Percentiles rank a stretch among this genome's conserved stretches.
Conservation (phyloP, 2,888 invertebrate genomes). For the Acanthopleura granulata region DNA sequence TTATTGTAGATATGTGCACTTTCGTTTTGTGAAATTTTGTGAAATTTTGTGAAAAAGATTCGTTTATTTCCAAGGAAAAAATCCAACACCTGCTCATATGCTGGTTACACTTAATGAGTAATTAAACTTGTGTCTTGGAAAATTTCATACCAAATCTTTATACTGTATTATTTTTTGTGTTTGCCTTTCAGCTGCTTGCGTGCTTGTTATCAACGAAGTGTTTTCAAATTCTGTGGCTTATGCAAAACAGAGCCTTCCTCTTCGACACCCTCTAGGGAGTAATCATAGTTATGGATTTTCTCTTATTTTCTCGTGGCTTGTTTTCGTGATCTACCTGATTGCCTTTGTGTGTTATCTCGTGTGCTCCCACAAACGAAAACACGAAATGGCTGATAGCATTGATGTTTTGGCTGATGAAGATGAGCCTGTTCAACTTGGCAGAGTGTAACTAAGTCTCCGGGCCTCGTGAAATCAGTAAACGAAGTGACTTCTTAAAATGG, state of each 20-base stretch:
- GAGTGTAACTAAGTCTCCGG: conserved; percentile 36
- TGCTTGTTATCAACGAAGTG: conserved; percentile 86
- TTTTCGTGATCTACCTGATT: conserved; percentile 79
- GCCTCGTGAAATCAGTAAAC: too few relatives aligned
- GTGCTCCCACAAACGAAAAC: conserved; percentile 87
- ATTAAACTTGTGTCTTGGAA: too few relatives aligned
- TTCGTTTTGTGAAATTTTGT: too few relatives aligned
- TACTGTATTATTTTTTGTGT: conserved; percentile 9
- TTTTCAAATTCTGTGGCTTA: conserved; percentile 81
- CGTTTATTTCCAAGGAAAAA: too few relatives aligned
- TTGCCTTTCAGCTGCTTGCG: conserved; percentile 78
- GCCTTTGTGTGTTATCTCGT: conserved; percentile 82
- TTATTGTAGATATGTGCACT: not conserved
- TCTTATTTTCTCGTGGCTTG: conserved; percentile 77
- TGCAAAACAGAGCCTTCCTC: conserved; percentile 77
- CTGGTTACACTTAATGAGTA: too few relatives aligned
- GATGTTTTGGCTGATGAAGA: conserved; percentile 84
- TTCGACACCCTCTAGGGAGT: conserved; percentile 79
- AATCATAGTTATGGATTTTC: conserved; percentile 77
- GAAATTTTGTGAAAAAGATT: too few relatives aligned
- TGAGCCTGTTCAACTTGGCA: conserved; percentile 83
- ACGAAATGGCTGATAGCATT: conserved; percentile 84
- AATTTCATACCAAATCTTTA: too few relatives aligned
- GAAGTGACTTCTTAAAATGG: too few relatives aligned
- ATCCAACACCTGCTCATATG: too few relatives aligned